These are phyloP conservation scores for Lycorma delicatula DNA, from an alignment of 1,140 invertebrate genomes.

Conservation along the genomic window DNA sequence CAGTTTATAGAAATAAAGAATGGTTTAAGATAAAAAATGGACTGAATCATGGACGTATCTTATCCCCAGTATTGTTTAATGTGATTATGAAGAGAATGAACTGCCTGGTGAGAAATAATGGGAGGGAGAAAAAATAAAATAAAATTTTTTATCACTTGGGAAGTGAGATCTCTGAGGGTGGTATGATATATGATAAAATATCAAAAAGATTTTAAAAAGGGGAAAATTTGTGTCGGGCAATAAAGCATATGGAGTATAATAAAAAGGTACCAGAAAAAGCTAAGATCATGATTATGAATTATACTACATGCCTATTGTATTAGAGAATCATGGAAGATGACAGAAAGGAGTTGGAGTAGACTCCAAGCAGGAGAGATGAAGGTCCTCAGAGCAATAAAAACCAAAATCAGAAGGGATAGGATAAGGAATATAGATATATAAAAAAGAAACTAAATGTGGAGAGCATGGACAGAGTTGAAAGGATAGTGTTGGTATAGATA, in stretches of 20 bases:
- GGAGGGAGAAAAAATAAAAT: background rate
- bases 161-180: background rate
- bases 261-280: background rate
- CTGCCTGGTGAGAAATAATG: background rate
- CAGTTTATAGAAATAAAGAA: background rate
- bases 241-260: background rate
- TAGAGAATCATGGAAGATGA: background rate
- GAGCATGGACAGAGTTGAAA: background rate
- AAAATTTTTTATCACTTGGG: background rate
- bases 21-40: background rate
- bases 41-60: background rate
- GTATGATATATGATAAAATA: background rate
- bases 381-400: slow-evolving; percentile 2
- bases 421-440: background rate
- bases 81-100: background rate
- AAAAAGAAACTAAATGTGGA: background rate
- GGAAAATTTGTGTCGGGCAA: background rate
- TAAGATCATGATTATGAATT: background rate
- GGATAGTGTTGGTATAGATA: background rate
- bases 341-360: background rate
- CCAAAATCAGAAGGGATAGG: background rate
- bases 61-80: background rate
- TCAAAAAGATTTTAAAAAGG: background rate
- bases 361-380: background rate
- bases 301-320: background rate